Evolutionary conservation across 2,888 invertebrate genomes (phyloP).

Genomic region (Melanargia galathea): DNA sequence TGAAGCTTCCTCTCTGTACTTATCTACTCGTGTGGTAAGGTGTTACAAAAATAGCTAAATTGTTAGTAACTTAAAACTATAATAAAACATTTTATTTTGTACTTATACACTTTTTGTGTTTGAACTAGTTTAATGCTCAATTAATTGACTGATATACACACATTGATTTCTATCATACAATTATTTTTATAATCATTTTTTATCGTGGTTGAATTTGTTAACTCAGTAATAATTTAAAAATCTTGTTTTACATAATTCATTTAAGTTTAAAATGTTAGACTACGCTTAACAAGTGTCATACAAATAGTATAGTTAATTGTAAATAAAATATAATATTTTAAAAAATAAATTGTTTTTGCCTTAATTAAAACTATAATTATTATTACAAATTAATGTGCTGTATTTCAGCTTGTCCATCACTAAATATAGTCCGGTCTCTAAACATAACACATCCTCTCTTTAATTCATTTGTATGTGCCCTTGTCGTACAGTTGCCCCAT

Average conservation of each 20-base stretch:
- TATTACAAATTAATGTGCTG: constrained; percentile 44
- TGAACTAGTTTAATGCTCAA: constrained; percentile 28
- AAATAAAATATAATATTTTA: constrained; percentile 8
- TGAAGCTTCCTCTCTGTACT: too few relatives aligned
- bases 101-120: neutral
- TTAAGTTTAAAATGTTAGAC: constrained; percentile 8
- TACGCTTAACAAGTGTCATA: constrained; percentile 18
- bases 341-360: neutral
- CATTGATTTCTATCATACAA: constrained; percentile 5
- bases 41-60: constrained; percentile 1
- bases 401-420: constrained; percentile 55
- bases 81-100: neutral
- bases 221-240: neutral
- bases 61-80: neutral
- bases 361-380: neutral
- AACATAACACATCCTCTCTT: constrained; percentile 83
- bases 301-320: constrained; percentile 6
- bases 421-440: constrained; percentile 63
- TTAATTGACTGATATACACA: constrained; percentile 25
- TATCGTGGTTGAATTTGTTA: constrained; percentile 27
- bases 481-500: constrained; percentile 72
- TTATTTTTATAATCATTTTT: constrained; percentile 18
- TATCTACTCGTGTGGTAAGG: too few relatives aligned
- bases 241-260: constrained; percentile 5
- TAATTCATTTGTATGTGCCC: constrained; percentile 72